Evolutionary conservation across 2,113 vertebrate genomes (phyloP).

Genomic region (Morone saxatilis): DNA sequence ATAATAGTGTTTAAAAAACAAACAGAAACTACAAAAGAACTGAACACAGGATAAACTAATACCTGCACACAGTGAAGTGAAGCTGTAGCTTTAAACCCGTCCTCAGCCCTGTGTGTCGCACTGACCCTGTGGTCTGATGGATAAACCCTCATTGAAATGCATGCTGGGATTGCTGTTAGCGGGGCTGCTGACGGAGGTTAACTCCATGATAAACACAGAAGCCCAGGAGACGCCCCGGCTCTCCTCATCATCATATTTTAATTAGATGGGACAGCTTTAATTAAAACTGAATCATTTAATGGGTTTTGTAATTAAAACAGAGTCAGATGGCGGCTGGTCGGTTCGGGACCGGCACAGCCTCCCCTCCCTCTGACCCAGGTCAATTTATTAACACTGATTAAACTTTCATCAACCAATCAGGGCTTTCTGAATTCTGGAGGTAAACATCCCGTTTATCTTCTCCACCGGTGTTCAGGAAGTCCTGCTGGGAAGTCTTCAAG

Average conservation of each 20-base stretch:
- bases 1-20: too few relatives aligned
- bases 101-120: neutral
- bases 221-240: constrained; percentile 33
- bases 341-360: neutral
- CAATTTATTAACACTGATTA: constrained; percentile 38
- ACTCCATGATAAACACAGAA: constrained; percentile 44
- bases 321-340: constrained; percentile 16
- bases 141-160: constrained; percentile 45
- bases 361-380: neutral
- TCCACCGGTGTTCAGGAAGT: neutral
- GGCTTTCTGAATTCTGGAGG: neutral
- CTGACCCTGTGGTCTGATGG: constrained; percentile 37
- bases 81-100: too few relatives aligned
- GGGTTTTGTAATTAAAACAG: constrained; percentile 60
- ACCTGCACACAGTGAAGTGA: too few relatives aligned
- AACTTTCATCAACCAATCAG: constrained; percentile 41
- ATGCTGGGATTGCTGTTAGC: constrained; percentile 38
- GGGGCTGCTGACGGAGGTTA: constrained; percentile 46
- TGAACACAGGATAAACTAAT: too few relatives aligned
- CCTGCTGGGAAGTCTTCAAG: neutral
- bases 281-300: constrained; percentile 57
- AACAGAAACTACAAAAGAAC: too few relatives aligned
- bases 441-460: neutral
- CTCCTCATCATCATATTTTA: constrained; percentile 59
- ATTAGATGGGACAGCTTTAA: constrained; percentile 63